Conservation (phyloP, 1,140 invertebrate genomes). For the Saxidomus purpurata region DNA sequence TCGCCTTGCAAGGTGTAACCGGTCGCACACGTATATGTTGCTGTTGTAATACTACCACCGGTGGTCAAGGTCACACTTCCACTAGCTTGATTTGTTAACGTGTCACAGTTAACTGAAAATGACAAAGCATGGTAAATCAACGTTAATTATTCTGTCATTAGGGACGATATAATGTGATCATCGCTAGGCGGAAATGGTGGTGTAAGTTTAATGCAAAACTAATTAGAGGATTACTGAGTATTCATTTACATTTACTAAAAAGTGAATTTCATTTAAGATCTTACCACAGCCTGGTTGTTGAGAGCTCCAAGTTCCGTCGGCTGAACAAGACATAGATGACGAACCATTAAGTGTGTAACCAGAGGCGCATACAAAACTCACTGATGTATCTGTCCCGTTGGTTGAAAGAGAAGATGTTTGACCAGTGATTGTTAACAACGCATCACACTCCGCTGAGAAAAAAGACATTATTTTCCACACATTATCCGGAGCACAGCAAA, state of each 20-base stretch:
- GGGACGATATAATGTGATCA: too few species aligned
- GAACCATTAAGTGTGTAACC: slow-evolving; percentile 47
- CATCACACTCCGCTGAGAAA: slow-evolving; percentile 34
- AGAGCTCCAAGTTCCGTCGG: slow-evolving; percentile 18
- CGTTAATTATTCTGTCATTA: not conserved
- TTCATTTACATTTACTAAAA: too few species aligned
- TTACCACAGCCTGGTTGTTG: slow-evolving; percentile 53
- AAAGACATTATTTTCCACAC: too few species aligned
- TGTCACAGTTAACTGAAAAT: slow-evolving; percentile 35
- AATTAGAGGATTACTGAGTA: too few species aligned
- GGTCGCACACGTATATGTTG: slow-evolving; percentile 7
- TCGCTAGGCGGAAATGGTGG: too few species aligned
- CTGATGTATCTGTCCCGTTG: slow-evolving; percentile 32
- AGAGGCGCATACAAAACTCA: slow-evolving; percentile 25
- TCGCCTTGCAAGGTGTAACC: slow-evolving; percentile 45
- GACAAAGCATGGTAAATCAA: not conserved
- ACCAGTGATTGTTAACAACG: not conserved
- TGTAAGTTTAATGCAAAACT: too few species aligned
- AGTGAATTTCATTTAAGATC: too few species aligned
- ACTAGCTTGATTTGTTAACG: slow-evolving; percentile 44
- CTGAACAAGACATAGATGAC: not conserved
- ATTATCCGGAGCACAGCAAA: too few species aligned
- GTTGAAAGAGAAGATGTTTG: slow-evolving; percentile 16
- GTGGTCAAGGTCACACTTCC: slow-evolving; percentile 24
- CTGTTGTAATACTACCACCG: slow-evolving; percentile 2